These are phyloP conservation scores for Brachypteracias leptosomus DNA, from an alignment of 2,113 vertebrate species.

Conservation along the genomic window DNA sequence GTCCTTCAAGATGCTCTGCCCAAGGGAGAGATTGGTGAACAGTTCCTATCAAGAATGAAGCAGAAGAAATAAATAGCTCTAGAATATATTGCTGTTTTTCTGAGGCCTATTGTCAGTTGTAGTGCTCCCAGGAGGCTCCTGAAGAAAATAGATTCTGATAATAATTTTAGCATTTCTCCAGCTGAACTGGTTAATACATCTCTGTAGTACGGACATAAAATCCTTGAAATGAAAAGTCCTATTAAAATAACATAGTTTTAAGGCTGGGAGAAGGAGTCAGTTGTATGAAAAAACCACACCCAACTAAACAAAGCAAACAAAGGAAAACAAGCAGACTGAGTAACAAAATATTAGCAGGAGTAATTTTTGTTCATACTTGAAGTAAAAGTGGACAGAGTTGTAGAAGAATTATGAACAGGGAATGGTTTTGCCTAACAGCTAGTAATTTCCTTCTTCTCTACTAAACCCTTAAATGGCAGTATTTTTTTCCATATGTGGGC, in stretches of 20 bases:
- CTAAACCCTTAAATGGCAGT: not conserved
- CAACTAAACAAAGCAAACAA: not conserved
- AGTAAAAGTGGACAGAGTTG: not conserved
- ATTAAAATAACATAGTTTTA: not conserved
- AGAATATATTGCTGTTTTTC: not conserved
- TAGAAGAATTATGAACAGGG: not conserved
- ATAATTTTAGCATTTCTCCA: constrained; percentile 31
- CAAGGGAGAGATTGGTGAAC: not conserved
- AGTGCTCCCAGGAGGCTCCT: not conserved
- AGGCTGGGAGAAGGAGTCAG: not conserved
- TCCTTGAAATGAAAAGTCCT: not conserved
- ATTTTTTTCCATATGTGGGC: not conserved
- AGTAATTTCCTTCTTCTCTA: not conserved
- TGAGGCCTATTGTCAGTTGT: not conserved
- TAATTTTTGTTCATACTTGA: not conserved
- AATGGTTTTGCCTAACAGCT: not conserved
- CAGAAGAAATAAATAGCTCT: not conserved
- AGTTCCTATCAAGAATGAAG: not conserved
- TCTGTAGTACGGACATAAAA: not conserved
- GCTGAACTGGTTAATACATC: not conserved
- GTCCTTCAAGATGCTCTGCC: not conserved
- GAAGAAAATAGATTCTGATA: constrained; percentile 16
- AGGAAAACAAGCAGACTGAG: not conserved
- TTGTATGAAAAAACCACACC: not conserved
- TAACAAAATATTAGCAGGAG: not conserved